A percentile compares a stretch with the other conserved stretches of the same genome.
phyloP scores from a whole-genome alignment of 2,113 vertebrate genomes.

The Austrofundulus limnaeus region DNA sequence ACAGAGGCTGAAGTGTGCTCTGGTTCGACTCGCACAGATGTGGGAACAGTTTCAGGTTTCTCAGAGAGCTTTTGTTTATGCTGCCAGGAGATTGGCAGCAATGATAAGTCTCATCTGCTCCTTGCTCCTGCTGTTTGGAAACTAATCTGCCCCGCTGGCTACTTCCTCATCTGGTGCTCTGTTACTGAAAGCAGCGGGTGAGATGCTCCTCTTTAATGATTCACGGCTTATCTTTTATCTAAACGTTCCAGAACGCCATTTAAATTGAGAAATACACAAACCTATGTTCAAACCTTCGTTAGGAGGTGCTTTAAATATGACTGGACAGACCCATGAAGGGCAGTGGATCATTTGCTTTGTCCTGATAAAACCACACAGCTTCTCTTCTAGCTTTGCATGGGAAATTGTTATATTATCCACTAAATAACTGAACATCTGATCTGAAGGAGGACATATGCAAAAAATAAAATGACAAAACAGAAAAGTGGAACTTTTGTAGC shows the following conservation, averaged over 20 bases:
- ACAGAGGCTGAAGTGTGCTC: neutral
- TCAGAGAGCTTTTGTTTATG: conserved; percentile 22
- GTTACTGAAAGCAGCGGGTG: conserved; percentile 26
- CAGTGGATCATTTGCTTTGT: conserved; percentile 38
- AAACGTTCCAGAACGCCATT: neutral
- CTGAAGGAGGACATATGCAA: too few relatives aligned
- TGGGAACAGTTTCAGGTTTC: neutral
- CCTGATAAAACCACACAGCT: conserved; percentile 38
- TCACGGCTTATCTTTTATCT: conserved; percentile 10
- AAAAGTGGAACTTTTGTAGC: too few relatives aligned
- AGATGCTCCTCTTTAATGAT: conserved; percentile 18
- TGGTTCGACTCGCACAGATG: neutral
- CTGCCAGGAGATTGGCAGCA: conserved; percentile 28
- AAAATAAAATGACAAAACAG: neutral
- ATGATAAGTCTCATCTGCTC: too few relatives aligned
- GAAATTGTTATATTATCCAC: conserved; percentile 1
- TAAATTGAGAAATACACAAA: neutral
- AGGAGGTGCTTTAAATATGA: too few relatives aligned
- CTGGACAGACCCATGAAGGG: conserved; percentile 21
- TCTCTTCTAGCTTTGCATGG: neutral
- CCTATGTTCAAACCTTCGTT: neutral
- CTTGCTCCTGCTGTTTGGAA: conserved; percentile 30
- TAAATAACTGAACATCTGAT: neutral
- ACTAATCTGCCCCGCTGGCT: conserved; percentile 5
- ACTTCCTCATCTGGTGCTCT: neutral